A percentile compares a stretch with the other conserved stretches of the same genome.
phyloP scores from a whole-genome alignment of 2,888 invertebrate species.

The Pomacea canaliculata region DNA sequence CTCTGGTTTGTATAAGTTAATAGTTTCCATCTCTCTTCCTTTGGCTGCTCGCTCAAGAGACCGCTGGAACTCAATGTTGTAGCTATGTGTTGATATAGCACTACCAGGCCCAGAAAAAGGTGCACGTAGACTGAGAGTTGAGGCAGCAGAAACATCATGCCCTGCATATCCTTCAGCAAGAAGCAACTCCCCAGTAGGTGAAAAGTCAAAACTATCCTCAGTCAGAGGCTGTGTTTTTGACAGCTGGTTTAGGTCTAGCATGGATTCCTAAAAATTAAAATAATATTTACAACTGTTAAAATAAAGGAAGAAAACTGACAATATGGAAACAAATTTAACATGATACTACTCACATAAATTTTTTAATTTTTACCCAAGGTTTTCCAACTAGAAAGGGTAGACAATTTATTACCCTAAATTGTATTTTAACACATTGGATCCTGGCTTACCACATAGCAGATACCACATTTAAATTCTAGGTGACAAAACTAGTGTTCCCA shows the following conservation, averaged over 20 bases:
- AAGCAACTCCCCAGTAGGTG: constrained; percentile 76
- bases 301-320: no score
- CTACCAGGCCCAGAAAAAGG: constrained; percentile 30
- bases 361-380: background rate
- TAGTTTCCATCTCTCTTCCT: constrained; percentile 75
- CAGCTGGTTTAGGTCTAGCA: constrained; percentile 86
- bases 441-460: background rate
- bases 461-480: background rate
- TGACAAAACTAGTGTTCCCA: no score
- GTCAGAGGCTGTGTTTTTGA: constrained; percentile 33
- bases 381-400: no score
- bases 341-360: no score
- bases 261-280: constrained; percentile 80
- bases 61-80: constrained; percentile 51
- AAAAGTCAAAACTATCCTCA: constrained; percentile 87
- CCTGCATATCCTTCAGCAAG: constrained; percentile 63
- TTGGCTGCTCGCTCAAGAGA: constrained; percentile 32
- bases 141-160: constrained; percentile 36
- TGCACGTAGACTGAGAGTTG: constrained; percentile 36
- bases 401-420: no score
- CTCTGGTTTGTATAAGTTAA: constrained; percentile 77
- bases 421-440: no score
- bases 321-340: no score
- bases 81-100: constrained; percentile 49
- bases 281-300: background rate